phyloP scores from a whole-genome alignment of 2,113 vertebrate genomes.

The Setophaga petechia region DNA sequence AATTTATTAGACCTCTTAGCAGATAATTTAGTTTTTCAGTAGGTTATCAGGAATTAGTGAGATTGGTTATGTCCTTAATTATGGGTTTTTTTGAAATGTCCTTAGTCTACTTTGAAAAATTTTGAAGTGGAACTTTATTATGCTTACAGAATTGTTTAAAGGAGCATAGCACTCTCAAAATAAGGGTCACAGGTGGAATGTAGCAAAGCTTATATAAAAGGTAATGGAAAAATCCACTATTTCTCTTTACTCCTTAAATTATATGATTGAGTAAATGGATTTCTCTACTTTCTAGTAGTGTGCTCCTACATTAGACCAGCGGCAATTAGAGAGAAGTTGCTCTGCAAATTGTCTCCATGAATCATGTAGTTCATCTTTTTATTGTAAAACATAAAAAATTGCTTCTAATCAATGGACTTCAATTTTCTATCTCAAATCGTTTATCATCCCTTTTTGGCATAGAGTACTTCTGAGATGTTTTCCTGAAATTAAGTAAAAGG shows the following conservation, averaged over 20 bases:
- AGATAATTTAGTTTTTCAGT: constrained; percentile 70
- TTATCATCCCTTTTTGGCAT: constrained; percentile 70
- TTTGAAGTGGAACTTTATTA: constrained; percentile 78
- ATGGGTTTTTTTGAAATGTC: constrained; percentile 62
- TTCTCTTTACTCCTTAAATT: constrained; percentile 82
- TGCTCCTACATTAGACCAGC: constrained; percentile 79
- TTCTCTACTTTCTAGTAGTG: constrained; percentile 76
- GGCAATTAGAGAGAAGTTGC: constrained; percentile 87
- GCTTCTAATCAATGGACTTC: constrained; percentile 82
- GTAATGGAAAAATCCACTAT: constrained; percentile 91
- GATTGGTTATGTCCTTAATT: constrained; percentile 76
- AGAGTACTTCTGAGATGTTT: constrained; percentile 73
- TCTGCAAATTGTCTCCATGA: constrained; percentile 80
- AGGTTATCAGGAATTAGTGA: constrained; percentile 77
- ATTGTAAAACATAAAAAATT: constrained; percentile 82
- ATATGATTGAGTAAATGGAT: constrained; percentile 88
- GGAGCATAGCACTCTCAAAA: constrained; percentile 64
- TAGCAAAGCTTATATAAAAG: constrained; percentile 82
- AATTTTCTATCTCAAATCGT: constrained; percentile 75
- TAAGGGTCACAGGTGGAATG: constrained; percentile 85
- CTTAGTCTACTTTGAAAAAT: constrained; percentile 70
- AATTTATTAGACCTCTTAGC: constrained; percentile 67
- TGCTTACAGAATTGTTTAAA: constrained; percentile 75
- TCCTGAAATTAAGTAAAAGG: constrained; percentile 71
- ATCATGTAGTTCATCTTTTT: constrained; percentile 78